A percentile compares a stretch with the other conserved stretches of the same genome.
These are phyloP conservation scores for Callyntrura guangdongensis DNA, from an alignment of 2,888 invertebrate genomes.

Conservation along the genomic window DNA sequence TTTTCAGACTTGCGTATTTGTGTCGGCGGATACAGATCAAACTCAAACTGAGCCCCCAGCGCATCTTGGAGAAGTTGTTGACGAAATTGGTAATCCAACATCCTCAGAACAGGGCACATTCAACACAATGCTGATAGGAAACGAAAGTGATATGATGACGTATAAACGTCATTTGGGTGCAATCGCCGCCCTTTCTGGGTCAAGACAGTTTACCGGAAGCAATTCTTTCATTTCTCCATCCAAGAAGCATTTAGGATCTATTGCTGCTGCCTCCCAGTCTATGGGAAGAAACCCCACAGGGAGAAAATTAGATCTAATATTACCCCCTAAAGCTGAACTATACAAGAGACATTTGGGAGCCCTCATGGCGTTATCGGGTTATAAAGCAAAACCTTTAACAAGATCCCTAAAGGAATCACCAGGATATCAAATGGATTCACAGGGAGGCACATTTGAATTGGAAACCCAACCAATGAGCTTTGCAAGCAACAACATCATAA, in stretches of 20 bases:
- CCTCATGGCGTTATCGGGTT: slow-evolving; percentile 66
- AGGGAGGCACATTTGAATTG: slow-evolving; percentile 47
- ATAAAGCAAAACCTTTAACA: slow-evolving; percentile 60
- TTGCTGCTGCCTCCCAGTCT: slow-evolving; percentile 77
- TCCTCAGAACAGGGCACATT: slow-evolving; percentile 4
- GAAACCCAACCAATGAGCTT: slow-evolving; percentile 63
- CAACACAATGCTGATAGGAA: slow-evolving; percentile 22
- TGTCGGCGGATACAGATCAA: slow-evolving; percentile 53
- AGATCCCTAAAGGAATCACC: slow-evolving; percentile 68
- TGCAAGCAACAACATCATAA: neutral
- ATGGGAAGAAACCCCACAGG: slow-evolving; percentile 37
- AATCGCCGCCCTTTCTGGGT: slow-evolving; percentile 70
- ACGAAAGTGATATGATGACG: slow-evolving; percentile 38
- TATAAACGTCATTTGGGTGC: slow-evolving; percentile 73
- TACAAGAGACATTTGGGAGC: slow-evolving; percentile 76
- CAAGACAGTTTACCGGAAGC: slow-evolving; percentile 62
- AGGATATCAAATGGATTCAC: slow-evolving; percentile 62
- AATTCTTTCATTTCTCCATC: slow-evolving; percentile 67
- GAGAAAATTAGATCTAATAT: slow-evolving; percentile 59
- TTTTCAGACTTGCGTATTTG: slow-evolving; percentile 49
- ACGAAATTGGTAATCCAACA: slow-evolving; percentile 68
- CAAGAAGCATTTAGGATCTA: slow-evolving; percentile 81
- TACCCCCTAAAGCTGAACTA: slow-evolving; percentile 39
- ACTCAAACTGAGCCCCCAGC: neutral
- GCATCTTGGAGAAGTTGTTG: slow-evolving; percentile 59